Percentiles rank a stretch among this genome's conserved stretches.
These are phyloP conservation scores for Anastrepha obliqua DNA, from an alignment of 1,140 invertebrate genomes.

Conservation along the genomic window DNA sequence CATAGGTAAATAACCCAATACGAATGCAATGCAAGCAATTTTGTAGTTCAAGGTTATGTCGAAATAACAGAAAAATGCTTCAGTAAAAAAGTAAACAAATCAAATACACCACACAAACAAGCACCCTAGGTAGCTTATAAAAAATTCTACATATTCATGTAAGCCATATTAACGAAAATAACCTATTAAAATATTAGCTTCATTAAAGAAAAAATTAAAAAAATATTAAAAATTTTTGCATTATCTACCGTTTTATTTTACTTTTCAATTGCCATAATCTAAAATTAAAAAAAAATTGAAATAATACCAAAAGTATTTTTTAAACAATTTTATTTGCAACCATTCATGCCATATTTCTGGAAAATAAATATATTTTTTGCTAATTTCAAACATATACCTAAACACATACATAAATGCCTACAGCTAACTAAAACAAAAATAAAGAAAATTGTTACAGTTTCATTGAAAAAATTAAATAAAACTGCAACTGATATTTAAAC, in stretches of 20 bases:
- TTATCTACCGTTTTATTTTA: too few relatives aligned
- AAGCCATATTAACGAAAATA: background rate
- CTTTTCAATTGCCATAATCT: too few relatives aligned
- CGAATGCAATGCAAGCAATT: background rate
- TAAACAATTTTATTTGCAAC: background rate
- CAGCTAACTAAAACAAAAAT: background rate
- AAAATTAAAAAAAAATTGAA: background rate
- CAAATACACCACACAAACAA: constrained; percentile 3
- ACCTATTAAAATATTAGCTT: background rate
- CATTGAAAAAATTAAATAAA: background rate
- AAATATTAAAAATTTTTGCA: too few relatives aligned
- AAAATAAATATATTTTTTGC: background rate
- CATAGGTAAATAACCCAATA: background rate
- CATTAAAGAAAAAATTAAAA: background rate
- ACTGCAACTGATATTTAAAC: constrained; percentile 13
- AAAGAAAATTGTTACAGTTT: background rate
- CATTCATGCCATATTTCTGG: background rate
- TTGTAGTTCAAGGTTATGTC: constrained; percentile 1
- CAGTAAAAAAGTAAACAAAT: background rate
- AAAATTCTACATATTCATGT: constrained; percentile 4
- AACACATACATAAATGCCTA: background rate
- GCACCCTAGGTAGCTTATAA: constrained; percentile 49
- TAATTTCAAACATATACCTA: background rate
- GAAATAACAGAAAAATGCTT: background rate
- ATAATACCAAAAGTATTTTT: background rate